Evolutionary conservation across 2,797 vertebrate genomes (phyloP).

Genomic region (Amniataba percoides): DNA sequence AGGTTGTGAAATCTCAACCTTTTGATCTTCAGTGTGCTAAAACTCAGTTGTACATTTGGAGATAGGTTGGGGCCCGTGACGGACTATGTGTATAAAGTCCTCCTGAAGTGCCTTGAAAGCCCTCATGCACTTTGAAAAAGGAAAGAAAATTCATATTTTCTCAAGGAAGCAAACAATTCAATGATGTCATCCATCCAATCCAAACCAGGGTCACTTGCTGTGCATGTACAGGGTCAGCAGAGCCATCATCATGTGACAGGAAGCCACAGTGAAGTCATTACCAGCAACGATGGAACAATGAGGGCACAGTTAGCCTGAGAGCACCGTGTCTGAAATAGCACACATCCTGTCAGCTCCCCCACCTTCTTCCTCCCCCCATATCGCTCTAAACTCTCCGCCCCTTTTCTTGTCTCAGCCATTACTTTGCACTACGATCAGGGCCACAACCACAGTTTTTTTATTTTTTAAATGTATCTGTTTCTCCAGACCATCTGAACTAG

Average conservation of each 20-base stretch:
- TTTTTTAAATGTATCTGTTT: not conserved
- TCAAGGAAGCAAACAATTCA: slow-evolving; percentile 21
- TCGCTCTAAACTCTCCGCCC: slow-evolving; percentile 15
- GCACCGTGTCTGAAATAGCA: slow-evolving; percentile 62
- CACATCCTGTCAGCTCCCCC: slow-evolving; percentile 60
- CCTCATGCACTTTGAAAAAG: not conserved
- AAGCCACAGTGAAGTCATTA: slow-evolving; percentile 74
- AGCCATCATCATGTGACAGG: slow-evolving; percentile 71
- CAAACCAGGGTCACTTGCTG: slow-evolving; percentile 40
- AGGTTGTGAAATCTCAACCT: slow-evolving; percentile 2
- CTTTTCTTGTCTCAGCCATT: slow-evolving; percentile 10
- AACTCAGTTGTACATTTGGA: not conserved
- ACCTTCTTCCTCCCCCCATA: not conserved
- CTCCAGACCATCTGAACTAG: slow-evolving; percentile 31
- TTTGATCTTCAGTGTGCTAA: not conserved
- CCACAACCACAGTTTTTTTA: slow-evolving; percentile 2
- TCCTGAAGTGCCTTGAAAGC: slow-evolving; percentile 1
- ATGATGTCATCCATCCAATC: slow-evolving; percentile 28
- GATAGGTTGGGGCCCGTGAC: not conserved
- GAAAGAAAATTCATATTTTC: slow-evolving; percentile 25
- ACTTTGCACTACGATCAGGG: slow-evolving; percentile 34
- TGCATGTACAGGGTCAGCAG: slow-evolving; percentile 38
- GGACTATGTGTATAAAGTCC: not conserved
- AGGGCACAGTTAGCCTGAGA: slow-evolving; percentile 67
- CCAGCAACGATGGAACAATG: slow-evolving; percentile 73